Evolutionary conservation across 2,888 invertebrate species (phyloP), one percentile per base, ranked within the genome.

Genomic region (Apoda limacodes): DNA sequence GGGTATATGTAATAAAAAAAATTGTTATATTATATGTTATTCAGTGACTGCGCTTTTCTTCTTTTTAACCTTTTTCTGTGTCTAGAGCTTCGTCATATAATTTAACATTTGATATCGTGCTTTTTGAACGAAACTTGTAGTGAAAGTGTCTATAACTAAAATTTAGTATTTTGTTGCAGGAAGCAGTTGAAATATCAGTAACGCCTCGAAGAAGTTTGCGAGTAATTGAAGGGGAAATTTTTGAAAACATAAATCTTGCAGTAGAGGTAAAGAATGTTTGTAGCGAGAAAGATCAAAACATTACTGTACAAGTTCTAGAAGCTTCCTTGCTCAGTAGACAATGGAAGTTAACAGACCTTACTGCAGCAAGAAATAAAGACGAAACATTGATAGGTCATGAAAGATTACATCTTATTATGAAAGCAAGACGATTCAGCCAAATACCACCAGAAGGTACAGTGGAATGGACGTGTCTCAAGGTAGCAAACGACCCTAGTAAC

Each of bases 181-280:
- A 86, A 45, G 83, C 83, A 0, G 74, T 86, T 13, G 81, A 83
- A 43, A 65, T 85, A 9, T 69, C 76, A n/a, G 76, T 83, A 1
- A 71, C 76, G 2, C 83, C 83, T 1, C 69, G 82, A 3, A 71
- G 84, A 36, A 83, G 83, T 44, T 60, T 83, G 9, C 63, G 68
- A 24, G 61, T 61, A 9, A 42, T 55, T 4, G 52, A 59, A 4
- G 63, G 55, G 1, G 61, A 67, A 5, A 54, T 61, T 7, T 55
- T 69, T 17, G 84, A 86, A 45, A 86, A 85, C 29, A 68, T 92
- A 53, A 86, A 86, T 26, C 54, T 92, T 7, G 85, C 88, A 19
- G 65, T 90, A 3, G 87, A 86, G 51, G 72, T 89, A 0, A 88
- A 87, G 48, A 92, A 92, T 62, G 74, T 86, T 20, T 87, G 87